Base-by-base conservation (phyloP, 2,888 invertebrate species). In the Nomada flava region DNA sequence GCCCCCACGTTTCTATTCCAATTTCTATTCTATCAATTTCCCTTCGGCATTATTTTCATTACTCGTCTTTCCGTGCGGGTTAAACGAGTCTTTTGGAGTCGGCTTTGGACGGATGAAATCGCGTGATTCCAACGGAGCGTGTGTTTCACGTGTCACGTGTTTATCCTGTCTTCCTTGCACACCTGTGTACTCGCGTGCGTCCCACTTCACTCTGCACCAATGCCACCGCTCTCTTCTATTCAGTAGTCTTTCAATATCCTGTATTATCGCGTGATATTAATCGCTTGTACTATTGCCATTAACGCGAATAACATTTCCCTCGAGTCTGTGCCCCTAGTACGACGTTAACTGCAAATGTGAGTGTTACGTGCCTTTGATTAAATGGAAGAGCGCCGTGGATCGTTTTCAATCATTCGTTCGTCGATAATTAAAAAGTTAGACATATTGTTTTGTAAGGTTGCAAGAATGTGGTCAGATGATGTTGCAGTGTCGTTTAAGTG, bases 141-240 rank as follows among this genome's bases (percentile, higher is more conserved):
- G 75, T 72, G 71, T 86, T 79, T 84, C 72, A 72, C 76, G 60
- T 74, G 88, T 83, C 90, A 86, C 88, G 88, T 89, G 89, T 81
- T 85, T 52, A n/a, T 53, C 63, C 70, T 55, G 52, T 79, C 80
- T 79, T 68, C 69, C 71, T 82, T 70, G 62, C 79, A 67, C 80
- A 72, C 77, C 44, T 60, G 63, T 59, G 18, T 59, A 26, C 63
- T 68, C 53, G 67, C 57, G 75, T 64, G 75, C 82, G 81, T 63
- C 50, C 81, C 44, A 76, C 71, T 80, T 82, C 52, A 44, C 20
- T 44, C 9, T 9, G 53, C n/a, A 52, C 75, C 52, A 67, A 57
- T 67, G 42, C 13, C 60, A 15, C 29, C 29, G 36, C 36, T 72
- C 29, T 69, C 23, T n/a, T 63, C 26, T 29, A 42, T 63, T 71